Base-by-base conservation (phyloP, 2,797 vertebrate genomes). In the Clamator glandarius region DNA sequence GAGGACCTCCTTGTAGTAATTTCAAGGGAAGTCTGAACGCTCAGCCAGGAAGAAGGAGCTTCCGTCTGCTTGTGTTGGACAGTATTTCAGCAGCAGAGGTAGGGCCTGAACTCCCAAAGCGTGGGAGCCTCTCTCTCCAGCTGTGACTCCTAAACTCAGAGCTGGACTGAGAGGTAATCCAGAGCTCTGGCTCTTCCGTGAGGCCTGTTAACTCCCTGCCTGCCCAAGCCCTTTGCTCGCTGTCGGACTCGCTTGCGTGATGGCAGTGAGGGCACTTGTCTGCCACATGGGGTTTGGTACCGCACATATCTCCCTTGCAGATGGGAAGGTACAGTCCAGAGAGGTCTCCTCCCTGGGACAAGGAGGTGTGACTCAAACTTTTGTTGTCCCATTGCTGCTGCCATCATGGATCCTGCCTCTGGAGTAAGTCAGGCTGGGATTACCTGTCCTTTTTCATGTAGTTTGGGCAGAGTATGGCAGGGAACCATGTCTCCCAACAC, bases 91-190 rank as follows among this genome's bases (percentile, higher is more conserved):
- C 13, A n/a, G 46, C 59, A n/a, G 33, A 25, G 39, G 4, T 15
- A 33, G 19, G 23, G 52, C 16, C 72, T 25, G 19, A 29, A 33
- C 58, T 54, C 54, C 72, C 23, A 3, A 6, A 15, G 55, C 33
- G 19, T 3, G 15, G 26, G 28, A 57, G 29, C 42, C 5, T 72
- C 18, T 36, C 17, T 58, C 31, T 23, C 35, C 42, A 28, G 42
- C 58, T 2, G 1, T 14, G 41, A 57, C 24, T 44, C 31, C 18
- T 69, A 1, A 77, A 28, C 20, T 72, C 1, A 0, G 28, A 50
- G 21, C 64, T 68, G 31, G n/a, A 26, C 20, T 17, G 48, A 72
- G 55, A 59, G 26, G 18, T 46, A 33, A 41, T 76, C 62, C 79
- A 41, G 26, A 64, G 4, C 55, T 63, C n/a, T 57, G 46, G 41